Base-by-base conservation (phyloP, 2,888 invertebrate genomes). In the Pristionchus fissidentatus region DNA sequence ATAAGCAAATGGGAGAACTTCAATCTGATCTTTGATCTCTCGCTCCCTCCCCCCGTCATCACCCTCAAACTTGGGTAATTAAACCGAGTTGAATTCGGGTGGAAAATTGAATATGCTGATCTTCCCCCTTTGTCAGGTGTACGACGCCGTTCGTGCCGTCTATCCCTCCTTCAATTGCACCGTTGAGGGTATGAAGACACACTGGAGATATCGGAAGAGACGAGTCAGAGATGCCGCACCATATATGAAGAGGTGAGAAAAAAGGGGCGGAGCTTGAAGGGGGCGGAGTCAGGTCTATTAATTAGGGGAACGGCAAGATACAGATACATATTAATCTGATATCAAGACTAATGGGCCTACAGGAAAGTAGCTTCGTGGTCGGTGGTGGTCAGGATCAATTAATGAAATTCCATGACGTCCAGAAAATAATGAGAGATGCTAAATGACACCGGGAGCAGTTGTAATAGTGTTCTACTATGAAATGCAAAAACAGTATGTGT, bases 131-230 rank as follows among this genome's bases (percentile, higher is more conserved):
- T 29, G 15, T 62, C 73, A 83, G 83, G 83, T 83, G 15, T 83
- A 73, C 55, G 83, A 83, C 26, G 83, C 83, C 0, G 70, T 83
- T 35, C 70, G 73, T 8, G 19, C 55, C 22, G 49, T 52, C 49
- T 83, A 52, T n/a, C 83, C 83, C n/a, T 38, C 70, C 70, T 83
- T 83, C 83, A 70, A 35, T 66, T 83, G 83, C 55, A 70, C 83
- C 10, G 83, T 83, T 22, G 83, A 83, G 29, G 83, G 83, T 13
- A 83, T 83, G 83, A 83, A 83, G 38, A 83, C 83, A 10, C 83
- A 83, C 26, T 83, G 83, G 83, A 32, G 83, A 38, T 83, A 83
- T 46, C 26, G 83, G 29, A 83, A 83, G 55, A 32, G 83, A 32
- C 70, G 83, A 19, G 83, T 83, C 4, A 10, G 83, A 15, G 83